These are phyloP conservation scores for Ormyrus labotus DNA, from an alignment of 2,888 invertebrate genomes.

Conservation along the genomic window DNA sequence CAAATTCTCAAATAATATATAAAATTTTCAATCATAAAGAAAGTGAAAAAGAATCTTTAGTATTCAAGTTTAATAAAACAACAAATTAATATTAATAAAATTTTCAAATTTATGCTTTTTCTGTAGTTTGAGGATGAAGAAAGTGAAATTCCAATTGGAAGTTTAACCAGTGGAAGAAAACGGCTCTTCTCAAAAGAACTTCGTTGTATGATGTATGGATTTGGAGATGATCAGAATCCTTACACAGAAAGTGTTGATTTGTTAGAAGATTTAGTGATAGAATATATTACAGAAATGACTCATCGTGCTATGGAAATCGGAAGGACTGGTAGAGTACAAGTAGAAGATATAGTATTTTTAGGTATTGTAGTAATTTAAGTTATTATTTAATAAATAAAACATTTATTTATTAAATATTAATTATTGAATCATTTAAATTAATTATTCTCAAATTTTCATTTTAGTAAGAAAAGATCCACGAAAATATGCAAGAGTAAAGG, in stretches of 20 bases:
- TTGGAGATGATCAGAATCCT: conserved; percentile 99
- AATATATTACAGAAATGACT: conserved; percentile 97
- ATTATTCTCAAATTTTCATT: conserved; percentile 11
- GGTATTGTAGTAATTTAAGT: conserved; percentile 62
- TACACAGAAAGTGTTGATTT: conserved; percentile 99
- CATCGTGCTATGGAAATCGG: conserved; percentile 97
- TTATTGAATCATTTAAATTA: conserved; percentile 8
- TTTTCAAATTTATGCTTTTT: conserved; percentile 14
- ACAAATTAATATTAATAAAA: background rate
- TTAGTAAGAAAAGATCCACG: conserved; percentile 95
- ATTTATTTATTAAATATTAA: background rate
- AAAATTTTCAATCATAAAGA: background rate
- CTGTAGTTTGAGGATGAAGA: conserved; percentile 81
- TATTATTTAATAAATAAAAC: background rate
- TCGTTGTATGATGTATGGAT: conserved; percentile 99
- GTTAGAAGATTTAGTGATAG: conserved; percentile 97
- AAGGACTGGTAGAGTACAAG: conserved; percentile 95
- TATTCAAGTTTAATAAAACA: background rate
- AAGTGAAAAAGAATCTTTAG: too few species aligned
- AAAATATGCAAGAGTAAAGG: conserved; percentile 98
- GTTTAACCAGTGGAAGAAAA: conserved; percentile 83
- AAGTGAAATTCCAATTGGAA: conserved; percentile 83
- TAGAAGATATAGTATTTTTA: conserved; percentile 96
- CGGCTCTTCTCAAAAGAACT: conserved; percentile 93
- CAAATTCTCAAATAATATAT: background rate